These are phyloP conservation scores for Galleria mellonella DNA, from an alignment of 1,140 invertebrate species.

Conservation along the genomic window DNA sequence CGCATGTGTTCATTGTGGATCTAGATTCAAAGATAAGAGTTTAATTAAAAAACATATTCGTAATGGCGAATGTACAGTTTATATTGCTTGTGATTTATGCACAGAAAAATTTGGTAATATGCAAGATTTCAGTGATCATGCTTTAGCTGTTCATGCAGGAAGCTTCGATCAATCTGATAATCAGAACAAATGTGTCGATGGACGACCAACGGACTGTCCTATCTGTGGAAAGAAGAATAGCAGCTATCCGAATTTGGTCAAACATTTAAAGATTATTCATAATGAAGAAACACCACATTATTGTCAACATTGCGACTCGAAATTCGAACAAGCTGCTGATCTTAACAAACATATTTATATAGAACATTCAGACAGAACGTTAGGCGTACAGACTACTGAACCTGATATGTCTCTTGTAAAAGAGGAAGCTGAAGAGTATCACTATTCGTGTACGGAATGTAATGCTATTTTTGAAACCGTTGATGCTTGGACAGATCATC, in stretches of 20 bases:
- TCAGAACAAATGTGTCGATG: slow-evolving; percentile 59
- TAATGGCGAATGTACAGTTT: slow-evolving; percentile 67
- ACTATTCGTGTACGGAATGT: slow-evolving; percentile 75
- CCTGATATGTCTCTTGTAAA: slow-evolving; percentile 63
- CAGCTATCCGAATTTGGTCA: slow-evolving; percentile 73
- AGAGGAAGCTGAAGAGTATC: slow-evolving; percentile 66
- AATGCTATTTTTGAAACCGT: slow-evolving; percentile 73
- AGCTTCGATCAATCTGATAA: slow-evolving; percentile 55
- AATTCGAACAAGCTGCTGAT: slow-evolving; percentile 63
- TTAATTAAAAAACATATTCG: slow-evolving; percentile 69
- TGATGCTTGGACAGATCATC: slow-evolving; percentile 74
- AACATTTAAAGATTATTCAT: slow-evolving; percentile 72
- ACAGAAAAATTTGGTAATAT: slow-evolving; percentile 64
- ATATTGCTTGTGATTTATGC: slow-evolving; percentile 70
- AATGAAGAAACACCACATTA: slow-evolving; percentile 67
- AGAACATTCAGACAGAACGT: slow-evolving; percentile 55
- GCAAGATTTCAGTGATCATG: slow-evolving; percentile 71
- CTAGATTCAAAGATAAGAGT: slow-evolving; percentile 59
- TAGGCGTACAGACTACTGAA: slow-evolving; percentile 33
- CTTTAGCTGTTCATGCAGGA: slow-evolving; percentile 57
- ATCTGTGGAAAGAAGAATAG: slow-evolving; percentile 72
- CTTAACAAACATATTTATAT: slow-evolving; percentile 69
- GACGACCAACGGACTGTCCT: slow-evolving; percentile 67
- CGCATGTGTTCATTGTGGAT: slow-evolving; percentile 60
- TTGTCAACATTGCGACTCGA: slow-evolving; percentile 65